Conservation (phyloP, 2,888 invertebrate species). For the Adineta ricciae region DNA sequence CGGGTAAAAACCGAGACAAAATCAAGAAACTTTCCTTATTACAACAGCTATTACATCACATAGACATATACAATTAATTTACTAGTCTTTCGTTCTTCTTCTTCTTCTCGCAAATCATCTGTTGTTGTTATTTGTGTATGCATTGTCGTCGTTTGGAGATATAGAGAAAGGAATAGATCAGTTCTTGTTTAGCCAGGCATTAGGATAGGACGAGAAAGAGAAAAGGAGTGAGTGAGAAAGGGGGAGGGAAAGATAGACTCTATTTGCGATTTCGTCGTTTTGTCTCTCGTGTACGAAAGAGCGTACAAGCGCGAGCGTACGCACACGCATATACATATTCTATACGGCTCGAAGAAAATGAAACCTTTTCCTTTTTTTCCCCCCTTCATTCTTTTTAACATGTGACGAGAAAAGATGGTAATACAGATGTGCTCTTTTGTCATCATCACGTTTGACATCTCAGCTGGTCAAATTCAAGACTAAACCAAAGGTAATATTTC, state of each 20-base stretch:
- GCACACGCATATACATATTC: not conserved
- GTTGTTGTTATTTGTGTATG: not conserved
- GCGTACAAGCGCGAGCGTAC: not conserved
- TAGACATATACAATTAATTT: not conserved
- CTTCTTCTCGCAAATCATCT: slow-evolving; percentile 5
- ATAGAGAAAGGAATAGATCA: not conserved
- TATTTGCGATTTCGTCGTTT: not conserved
- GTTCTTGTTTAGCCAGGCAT: not conserved
- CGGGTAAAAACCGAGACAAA: not conserved
- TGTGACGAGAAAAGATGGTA: not conserved
- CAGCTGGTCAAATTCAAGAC: not conserved
- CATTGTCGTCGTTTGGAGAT: not conserved
- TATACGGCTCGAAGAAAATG: not conserved
- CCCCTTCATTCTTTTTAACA: not conserved
- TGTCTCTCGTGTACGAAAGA: not conserved
- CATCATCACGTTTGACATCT: slow-evolving; percentile 8
- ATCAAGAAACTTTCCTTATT: not conserved
- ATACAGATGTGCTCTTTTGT: slow-evolving; percentile 13
- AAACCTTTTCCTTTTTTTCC: not conserved
- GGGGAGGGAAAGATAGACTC: not conserved
- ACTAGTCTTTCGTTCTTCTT: not conserved
- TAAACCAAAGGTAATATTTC: not conserved
- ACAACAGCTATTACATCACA: not conserved
- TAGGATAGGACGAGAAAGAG: not conserved
- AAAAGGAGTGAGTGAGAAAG: not conserved